Evolutionary conservation across 2,113 vertebrate species (phyloP), one percentile per base, ranked within the genome.

Genomic region (Rana temporaria): DNA sequence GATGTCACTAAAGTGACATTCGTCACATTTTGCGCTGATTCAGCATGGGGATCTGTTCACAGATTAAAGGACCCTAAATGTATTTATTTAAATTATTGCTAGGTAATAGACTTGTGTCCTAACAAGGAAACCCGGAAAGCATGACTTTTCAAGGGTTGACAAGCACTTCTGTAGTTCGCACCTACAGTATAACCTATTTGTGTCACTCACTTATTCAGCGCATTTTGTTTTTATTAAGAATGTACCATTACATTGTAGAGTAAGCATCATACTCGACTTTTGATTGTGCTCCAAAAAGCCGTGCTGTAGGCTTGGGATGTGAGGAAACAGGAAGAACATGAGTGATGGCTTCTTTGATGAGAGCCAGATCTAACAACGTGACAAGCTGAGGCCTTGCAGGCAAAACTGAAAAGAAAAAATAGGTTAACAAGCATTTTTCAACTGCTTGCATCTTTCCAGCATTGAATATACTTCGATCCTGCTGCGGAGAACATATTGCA

Each of bases 331-430:
- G 74, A 77, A 48, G 73, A 60, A 81, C 67, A 38, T 64, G 60
- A 81, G 4, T 73, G 59, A 81, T 38, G 20, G 48, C 20, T 62
- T 65, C 24, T 74, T 56, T 82, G 70, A 74, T 82, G 24, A 74
- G 52, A 82, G n/a, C 70, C 70, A 82, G 52, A 74, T 34, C 24
- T 53, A 48, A 81, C 22, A 18, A 81, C 65, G 42, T 81, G 72
- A 52, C 68, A 62, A 63, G 57, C 5, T 20, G 42, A 34, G 56
- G 71, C 71, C 56, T 80, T 59, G 22, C 79, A 81, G 68, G 57
- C 56, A 14, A 53, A 74, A 56, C 55, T 56, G 64, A 79, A 26
- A 22, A 22, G 52, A 57, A 42, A 68, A 66, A 82, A 82, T 82
- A 73, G 70, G 69, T 74, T 82, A 74, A 65, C 55, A 32, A 74